Conservation (phyloP, 2,888 invertebrate genomes). For the Leptarthrus brevirostris region DNA sequence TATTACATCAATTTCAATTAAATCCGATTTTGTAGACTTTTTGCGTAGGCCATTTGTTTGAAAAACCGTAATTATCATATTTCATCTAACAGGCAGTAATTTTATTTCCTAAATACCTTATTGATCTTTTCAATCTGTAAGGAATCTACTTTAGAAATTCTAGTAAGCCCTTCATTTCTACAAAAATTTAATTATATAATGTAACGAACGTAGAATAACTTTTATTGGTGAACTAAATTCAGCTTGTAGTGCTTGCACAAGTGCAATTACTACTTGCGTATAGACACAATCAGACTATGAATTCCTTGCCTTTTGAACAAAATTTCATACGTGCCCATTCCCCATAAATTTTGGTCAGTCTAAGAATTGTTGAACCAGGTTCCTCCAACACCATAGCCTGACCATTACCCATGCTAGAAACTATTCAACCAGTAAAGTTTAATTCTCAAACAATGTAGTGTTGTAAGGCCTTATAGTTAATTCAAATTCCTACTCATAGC, state of each 20-base stretch:
- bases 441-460: constrained; percentile 49
- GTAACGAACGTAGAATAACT: constrained; percentile 17
- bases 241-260: background rate
- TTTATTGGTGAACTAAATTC: background rate
- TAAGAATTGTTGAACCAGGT: background rate
- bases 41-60: no score
- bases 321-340: constrained; percentile 44
- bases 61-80: no score
- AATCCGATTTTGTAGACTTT: no score
- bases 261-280: background rate
- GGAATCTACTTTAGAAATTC: no score
- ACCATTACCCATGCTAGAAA: constrained; percentile 22
- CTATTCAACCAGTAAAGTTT: constrained; percentile 49
- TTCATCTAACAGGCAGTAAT: no score
- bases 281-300: constrained; percentile 23
- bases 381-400: background rate
- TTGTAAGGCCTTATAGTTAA: constrained; percentile 48
- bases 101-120: no score
- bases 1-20: no score
- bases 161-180: background rate
- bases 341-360: constrained; percentile 47
- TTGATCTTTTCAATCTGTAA: no score
- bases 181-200: constrained; percentile 27
- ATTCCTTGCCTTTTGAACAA: constrained; percentile 40
- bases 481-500: constrained; percentile 45